Conservation (phyloP, 2,888 invertebrate species). For the Hirtodrosophila confusa region DNA sequence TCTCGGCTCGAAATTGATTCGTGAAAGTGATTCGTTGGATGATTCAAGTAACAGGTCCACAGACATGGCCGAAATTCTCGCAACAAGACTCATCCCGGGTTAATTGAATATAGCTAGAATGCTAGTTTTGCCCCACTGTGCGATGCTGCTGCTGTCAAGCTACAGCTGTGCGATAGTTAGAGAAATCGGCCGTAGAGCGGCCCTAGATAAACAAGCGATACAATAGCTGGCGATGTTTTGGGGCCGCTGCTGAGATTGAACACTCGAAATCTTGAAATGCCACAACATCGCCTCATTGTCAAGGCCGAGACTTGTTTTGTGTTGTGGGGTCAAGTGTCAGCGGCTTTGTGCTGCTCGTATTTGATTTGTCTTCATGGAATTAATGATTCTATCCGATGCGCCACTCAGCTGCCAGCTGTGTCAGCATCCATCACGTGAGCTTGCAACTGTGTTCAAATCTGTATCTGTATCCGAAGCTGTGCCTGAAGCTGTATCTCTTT, state of each 20-base stretch:
- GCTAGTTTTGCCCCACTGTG: too few species aligned
- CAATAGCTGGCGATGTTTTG: slow-evolving; percentile 33
- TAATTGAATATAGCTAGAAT: too few species aligned
- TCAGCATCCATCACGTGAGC: slow-evolving; percentile 51
- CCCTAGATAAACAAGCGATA: slow-evolving; percentile 67
- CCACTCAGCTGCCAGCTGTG: slow-evolving; percentile 36
- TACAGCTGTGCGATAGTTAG: slow-evolving; percentile 50
- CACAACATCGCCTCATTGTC: slow-evolving; percentile 59
- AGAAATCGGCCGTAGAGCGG: slow-evolving; percentile 43
- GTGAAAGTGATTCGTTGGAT: too few species aligned
- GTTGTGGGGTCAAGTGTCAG: slow-evolving; percentile 77
- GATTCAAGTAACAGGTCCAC: too few species aligned
- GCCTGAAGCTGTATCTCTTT: slow-evolving; percentile 1
- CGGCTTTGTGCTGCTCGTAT: slow-evolving; percentile 35
- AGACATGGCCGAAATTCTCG: too few species aligned
- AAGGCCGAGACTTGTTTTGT: slow-evolving; percentile 66
- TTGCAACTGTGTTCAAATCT: neutral
- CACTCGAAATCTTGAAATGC: slow-evolving; percentile 47
- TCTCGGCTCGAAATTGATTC: too few species aligned
- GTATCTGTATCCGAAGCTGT: neutral
- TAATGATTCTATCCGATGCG: slow-evolving; percentile 61
- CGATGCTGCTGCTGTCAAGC: slow-evolving; percentile 27
- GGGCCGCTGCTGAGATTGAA: slow-evolving; percentile 37
- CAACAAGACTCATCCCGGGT: too few species aligned
- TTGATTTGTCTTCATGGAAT: slow-evolving; percentile 50